Evolutionary conservation across 2,797 vertebrate species (phyloP), one percentile per base, ranked within the genome.

Genomic region (Channallabes apus): DNA sequence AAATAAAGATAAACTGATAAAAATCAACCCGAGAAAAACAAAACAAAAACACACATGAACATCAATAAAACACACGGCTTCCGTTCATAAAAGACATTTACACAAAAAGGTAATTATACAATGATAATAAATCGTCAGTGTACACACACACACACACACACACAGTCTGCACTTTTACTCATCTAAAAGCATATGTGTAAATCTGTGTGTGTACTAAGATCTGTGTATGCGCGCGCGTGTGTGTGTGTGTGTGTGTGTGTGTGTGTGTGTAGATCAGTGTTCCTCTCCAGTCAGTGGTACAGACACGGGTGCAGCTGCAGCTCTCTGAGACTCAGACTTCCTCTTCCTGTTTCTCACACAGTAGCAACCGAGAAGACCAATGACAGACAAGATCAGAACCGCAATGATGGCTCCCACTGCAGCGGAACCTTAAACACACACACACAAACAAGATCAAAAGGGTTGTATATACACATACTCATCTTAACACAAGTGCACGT

Each of bases 381-480:
- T 29, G n/a, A 81, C 4, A 67, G n/a, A 62, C 61, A 67, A 6
- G n/a, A 67, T 29, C 64, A 81, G 1, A 38, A 81, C 3, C 8
- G 3, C 41, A 6, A 81, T 29, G n/a, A 81, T 14, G 22, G 67
- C 1, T 54, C 7, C 79, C 20, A 62, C 67, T 2, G 79, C 79
- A 81, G 32, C 79, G 29, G 79, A 67, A 81, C 61, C 77, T 80
- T 65, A 3, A 67, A 54, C 27, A 67, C n/a, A 80, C 35, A 80
- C 5, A 80, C 5, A 80, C 69, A 72, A 35, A 67, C 65, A 12
- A 14, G 2, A 24, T 27, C 11, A n/a, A 73, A 73, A 46, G 41
- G 41, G 41, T n/a, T 71, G 22, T 2, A 0, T 22, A 15, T 11
- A 2, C 6, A 38, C 11, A 38, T 32, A 38, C 6, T 41, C 7